phyloP scores from a whole-genome alignment of 2,797 vertebrate species.

The Gymnoscopelus braueri region DNA sequence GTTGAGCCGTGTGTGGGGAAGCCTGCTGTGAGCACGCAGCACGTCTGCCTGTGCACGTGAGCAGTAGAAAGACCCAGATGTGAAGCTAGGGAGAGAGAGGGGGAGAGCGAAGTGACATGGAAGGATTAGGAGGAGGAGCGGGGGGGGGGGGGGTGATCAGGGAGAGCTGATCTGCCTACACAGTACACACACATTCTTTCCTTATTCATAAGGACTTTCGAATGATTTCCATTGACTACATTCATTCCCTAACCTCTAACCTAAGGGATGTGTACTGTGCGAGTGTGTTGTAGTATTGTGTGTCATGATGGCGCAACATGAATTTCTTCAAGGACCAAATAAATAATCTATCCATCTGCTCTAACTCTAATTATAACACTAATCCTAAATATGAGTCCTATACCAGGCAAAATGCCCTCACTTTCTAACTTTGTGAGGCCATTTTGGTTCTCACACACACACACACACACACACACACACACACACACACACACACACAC shows the following conservation, averaged over 20 bases:
- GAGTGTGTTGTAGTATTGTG: no score
- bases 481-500: neutral
- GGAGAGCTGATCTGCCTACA: constrained; percentile 65
- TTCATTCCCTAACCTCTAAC: no score
- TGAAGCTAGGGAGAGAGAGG: constrained; percentile 54
- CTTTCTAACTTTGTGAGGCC: no score
- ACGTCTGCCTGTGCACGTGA: constrained; percentile 80
- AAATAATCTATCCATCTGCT: no score
- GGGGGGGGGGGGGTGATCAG: constrained; percentile 69
- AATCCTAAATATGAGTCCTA: no score
- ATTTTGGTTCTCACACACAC: neutral
- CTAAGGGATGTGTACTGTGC: no score
- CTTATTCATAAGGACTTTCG: no score
- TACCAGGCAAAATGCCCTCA: no score
- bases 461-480: constrained; percentile 5
- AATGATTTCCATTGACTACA: no score
- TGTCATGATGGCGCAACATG: no score
- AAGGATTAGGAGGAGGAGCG: constrained; percentile 22
- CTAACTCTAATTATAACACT: no score
- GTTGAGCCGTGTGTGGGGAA: constrained; percentile 42
- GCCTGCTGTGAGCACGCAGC: constrained; percentile 70
- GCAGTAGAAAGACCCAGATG: constrained; percentile 77
- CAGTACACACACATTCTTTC: neutral
- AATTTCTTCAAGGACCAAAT: no score
- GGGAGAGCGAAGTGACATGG: constrained; percentile 25